phyloP scores from a whole-genome alignment of 2,888 invertebrate genomes.

The Notodonta ziczac region DNA sequence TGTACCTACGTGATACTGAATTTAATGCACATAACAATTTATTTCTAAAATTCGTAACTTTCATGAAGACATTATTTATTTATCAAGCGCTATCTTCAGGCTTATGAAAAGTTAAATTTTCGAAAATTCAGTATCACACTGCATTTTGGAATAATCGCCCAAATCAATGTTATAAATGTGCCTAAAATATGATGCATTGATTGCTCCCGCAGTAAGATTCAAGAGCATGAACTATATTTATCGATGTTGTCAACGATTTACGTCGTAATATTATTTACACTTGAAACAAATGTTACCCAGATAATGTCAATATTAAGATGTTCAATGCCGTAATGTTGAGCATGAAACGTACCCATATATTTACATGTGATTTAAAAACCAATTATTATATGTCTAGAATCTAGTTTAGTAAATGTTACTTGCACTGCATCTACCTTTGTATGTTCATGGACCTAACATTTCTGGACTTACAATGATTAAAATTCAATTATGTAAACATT shows the following conservation, averaged over 20 bases:
- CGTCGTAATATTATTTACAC: constrained; percentile 17
- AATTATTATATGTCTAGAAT: constrained; percentile 11
- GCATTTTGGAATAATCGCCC: constrained; percentile 21
- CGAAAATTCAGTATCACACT: constrained; percentile 38
- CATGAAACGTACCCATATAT: constrained; percentile 21
- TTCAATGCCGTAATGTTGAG: constrained; percentile 7
- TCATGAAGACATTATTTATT: too few relatives aligned
- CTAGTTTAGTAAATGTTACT: constrained; percentile 13
- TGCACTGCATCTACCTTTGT: constrained; percentile 31
- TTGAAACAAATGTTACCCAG: constrained; percentile 18
- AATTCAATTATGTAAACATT: background rate
- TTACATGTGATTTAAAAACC: background rate
- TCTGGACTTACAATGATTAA: constrained; percentile 8
- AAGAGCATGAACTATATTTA: constrained; percentile 27
- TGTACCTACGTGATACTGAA: constrained; percentile 45
- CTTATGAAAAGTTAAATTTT: background rate
- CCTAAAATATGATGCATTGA: background rate
- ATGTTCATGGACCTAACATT: constrained; percentile 15
- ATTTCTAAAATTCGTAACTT: too few relatives aligned
- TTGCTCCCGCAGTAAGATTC: constrained; percentile 6
- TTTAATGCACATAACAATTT: too few relatives aligned
- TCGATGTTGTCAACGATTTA: constrained; percentile 30
- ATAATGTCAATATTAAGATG: constrained; percentile 12
- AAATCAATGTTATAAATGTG: background rate
- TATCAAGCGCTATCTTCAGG: background rate